These are phyloP conservation scores for Sitta carolinensis DNA, from an alignment of 2,797 vertebrate genomes.

Conservation along the genomic window DNA sequence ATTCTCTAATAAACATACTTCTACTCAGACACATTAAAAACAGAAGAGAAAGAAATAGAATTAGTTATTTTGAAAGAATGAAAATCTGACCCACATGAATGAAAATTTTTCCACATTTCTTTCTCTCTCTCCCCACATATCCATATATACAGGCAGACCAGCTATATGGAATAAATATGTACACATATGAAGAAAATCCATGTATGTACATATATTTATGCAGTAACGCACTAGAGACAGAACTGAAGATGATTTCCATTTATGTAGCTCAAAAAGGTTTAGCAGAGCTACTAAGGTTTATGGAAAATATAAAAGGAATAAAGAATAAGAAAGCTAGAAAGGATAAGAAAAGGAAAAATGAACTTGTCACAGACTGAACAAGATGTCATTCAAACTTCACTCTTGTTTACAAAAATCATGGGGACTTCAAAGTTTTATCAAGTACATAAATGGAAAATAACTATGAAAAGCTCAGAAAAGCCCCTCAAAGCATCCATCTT, in stretches of 20 bases:
- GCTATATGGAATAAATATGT: not conserved
- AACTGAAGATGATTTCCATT: not conserved
- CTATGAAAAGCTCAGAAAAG: not conserved
- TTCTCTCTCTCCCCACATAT: not conserved
- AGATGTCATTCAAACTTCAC: not conserved
- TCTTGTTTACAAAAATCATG: not conserved
- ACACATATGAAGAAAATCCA: not conserved
- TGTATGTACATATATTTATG: not conserved
- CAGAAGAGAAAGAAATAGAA: not conserved
- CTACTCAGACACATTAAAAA: not conserved
- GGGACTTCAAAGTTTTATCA: not conserved
- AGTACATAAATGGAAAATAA: not conserved
- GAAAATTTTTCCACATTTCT: not conserved
- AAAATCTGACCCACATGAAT: not conserved
- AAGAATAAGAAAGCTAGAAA: not conserved
- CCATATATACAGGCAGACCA: not conserved
- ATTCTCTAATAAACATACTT: not conserved
- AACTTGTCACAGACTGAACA: not conserved
- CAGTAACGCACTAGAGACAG: not conserved
- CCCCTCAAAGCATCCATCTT: conserved; percentile 62
- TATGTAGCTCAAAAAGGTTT: not conserved
- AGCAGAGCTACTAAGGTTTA: not conserved
- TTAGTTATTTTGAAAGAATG: not conserved
- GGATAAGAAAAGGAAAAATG: not conserved
- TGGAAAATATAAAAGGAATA: not conserved